Base-by-base conservation (phyloP, 53 echinoderm and acorn worm genomes). In the Echinarachnius parma region DNA sequence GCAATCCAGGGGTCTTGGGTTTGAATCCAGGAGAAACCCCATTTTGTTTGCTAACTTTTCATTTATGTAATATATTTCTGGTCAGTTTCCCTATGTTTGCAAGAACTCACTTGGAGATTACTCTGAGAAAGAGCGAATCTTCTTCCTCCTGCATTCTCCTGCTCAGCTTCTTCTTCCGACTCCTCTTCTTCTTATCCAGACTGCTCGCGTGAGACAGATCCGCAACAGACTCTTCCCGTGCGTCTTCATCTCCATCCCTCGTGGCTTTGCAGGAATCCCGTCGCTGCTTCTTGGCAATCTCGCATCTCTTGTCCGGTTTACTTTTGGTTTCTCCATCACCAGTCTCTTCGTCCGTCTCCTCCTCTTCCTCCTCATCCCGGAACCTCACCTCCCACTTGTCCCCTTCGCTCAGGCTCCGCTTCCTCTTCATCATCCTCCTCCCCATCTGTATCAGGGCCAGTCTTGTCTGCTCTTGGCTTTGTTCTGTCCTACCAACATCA, bases 41-140 rank as follows among this genome's bases (percentile, higher is more conserved):
- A n/a, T n/a, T n/a, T n/a, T n/a, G n/a, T n/a, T n/a, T n/a, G n/a
- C n/a, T n/a, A n/a, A n/a, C n/a, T n/a, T n/a, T n/a, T n/a, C n/a
- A n/a, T n/a, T n/a, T n/a, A n/a, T n/a, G n/a, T n/a, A n/a, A n/a
- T n/a, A n/a, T n/a, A n/a, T n/a, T n/a, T n/a, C n/a, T n/a, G n/a
- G n/a, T n/a, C n/a, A n/a, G n/a, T n/a, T n/a, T n/a, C n/a, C n/a
- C n/a, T n/a, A n/a, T n/a, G n/a, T n/a, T n/a, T n/a, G n/a, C n/a
- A n/a, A n/a, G n/a, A n/a, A 79, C 92, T 92, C 49, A 92, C 93
- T 93, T 93, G 44, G 93, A 61, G 25, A 93, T 80, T 19, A 95
- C 95, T 61, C 87, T 81, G 31, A 95, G 75, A 28, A 84, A 85
- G 13, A 79, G 45, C 28, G 83, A 18, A 31, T 66, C 62, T 13